Percentiles rank a stretch among this genome's conserved stretches.
Evolutionary conservation across 2,888 invertebrate species (phyloP).

Genomic region (Diloba caeruleocephala): DNA sequence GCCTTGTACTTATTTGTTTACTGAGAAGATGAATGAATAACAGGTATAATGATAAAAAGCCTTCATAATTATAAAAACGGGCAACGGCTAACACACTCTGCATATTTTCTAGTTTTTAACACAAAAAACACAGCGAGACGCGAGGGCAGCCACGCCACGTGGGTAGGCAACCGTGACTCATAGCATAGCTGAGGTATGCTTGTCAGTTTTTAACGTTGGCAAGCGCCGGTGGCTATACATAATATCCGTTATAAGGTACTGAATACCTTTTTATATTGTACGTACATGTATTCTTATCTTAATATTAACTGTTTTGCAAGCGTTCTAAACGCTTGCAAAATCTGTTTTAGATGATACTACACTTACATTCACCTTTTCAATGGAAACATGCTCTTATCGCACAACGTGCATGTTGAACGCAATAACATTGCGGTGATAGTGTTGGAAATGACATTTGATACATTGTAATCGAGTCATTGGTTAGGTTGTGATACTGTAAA

Average conservation of each 20-base stretch:
- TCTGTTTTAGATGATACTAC: neutral
- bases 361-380: constrained; percentile 16
- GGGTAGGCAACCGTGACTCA: constrained; percentile 72
- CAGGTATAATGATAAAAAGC: too few species aligned
- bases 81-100: constrained; percentile 25
- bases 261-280: constrained; percentile 24
- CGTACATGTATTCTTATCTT: constrained; percentile 27
- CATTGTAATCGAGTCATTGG: constrained; percentile 14
- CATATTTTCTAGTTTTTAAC: constrained; percentile 50
- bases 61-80: too few species aligned
- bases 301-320: constrained; percentile 12
- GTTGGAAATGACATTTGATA: constrained; percentile 26
- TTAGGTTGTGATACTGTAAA: constrained; percentile 11
- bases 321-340: constrained; percentile 13
- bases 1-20: too few species aligned
- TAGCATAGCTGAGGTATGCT: constrained; percentile 46
- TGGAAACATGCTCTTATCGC: constrained; percentile 17
- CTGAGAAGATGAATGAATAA: too few species aligned
- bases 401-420: constrained; percentile 20
- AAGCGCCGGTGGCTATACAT: constrained; percentile 34
- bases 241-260: constrained; percentile 45
- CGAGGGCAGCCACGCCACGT: constrained; percentile 63
- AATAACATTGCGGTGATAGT: constrained; percentile 28
- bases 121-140: constrained; percentile 51
- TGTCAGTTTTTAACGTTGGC: constrained; percentile 44